Conservation (phyloP, 2,888 invertebrate genomes). For the Lycophotia porphyrea region DNA sequence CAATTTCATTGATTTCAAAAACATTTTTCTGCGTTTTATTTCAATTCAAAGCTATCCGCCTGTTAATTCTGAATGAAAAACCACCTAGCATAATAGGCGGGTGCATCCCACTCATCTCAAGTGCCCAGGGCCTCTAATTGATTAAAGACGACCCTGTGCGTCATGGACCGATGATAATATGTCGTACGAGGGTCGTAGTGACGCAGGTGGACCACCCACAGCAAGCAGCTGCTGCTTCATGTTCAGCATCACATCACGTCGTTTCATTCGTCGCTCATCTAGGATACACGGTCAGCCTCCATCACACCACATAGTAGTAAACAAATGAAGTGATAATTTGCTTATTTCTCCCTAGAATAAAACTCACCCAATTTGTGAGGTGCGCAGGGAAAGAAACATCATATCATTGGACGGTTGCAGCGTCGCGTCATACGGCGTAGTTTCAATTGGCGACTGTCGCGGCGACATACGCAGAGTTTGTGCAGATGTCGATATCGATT, state of each 20-base stretch:
- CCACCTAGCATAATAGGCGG: too few relatives aligned
- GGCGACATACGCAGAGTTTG: conserved; percentile 60
- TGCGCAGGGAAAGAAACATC: conserved; percentile 62
- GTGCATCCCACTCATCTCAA: background rate
- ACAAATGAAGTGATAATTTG: conserved; percentile 70
- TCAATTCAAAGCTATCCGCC: too few relatives aligned
- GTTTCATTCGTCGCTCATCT: conserved; percentile 31
- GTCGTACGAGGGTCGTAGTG: background rate
- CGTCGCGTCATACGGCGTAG: conserved; percentile 57
- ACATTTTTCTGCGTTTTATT: too few relatives aligned
- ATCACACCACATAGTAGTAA: conserved; percentile 37
- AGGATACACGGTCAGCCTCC: conserved; percentile 25
- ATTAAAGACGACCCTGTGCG: background rate
- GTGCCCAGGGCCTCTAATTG: background rate
- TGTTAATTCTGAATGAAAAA: too few relatives aligned
- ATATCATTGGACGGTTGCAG: conserved; percentile 60
- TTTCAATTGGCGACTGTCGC: conserved; percentile 58
- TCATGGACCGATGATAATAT: background rate
- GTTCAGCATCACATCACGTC: conserved; percentile 20
- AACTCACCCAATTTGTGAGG: conserved; percentile 63
- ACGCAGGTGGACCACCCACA: background rate
- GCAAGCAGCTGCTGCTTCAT: background rate
- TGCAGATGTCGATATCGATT: conserved; percentile 62
- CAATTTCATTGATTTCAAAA: too few relatives aligned
- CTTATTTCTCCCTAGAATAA: conserved; percentile 57